Base-by-base conservation (phyloP, 1,140 invertebrate species). In the Cotesia glomerata region DNA sequence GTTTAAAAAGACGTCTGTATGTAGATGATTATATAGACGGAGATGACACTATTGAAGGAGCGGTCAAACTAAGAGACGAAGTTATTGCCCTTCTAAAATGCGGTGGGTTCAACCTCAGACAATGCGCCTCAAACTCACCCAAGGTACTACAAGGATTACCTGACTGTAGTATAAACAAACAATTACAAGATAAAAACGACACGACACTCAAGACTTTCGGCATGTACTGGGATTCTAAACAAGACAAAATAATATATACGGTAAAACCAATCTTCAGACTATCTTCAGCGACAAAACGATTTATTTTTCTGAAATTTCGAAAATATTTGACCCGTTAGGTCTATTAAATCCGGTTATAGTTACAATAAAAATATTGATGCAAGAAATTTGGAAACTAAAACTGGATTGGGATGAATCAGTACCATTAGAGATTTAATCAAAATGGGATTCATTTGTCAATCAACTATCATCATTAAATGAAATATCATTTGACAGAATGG, bases 281-380 rank as follows among this genome's bases (percentile, higher is more conserved):
- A 54, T 5, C 51, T 7, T 58, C 18, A 59, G 36, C 58, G 2
- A 75, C 69, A 26, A 84, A 81, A 62, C 56, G 79, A 64, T 71
- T 59, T 7, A 65, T 84, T 8, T 59, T 14, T 81, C 80, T 9
- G 66, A 76, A 16, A 78, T 82, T 9, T 77, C 80, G 0, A 72
- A 79, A 75, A 79, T 82, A 4, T 84, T 75, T 74, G 82, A 85
- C 74, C 79, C 78, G 26, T 61, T 80, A 11, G 84, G 82, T 62
- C 72, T 82, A 34, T 51, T 84, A 1, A 61, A 77, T n/a, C 86
- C 86, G 13, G 69, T 82, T 14, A 76, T 78, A 7, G 8, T 88
- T 7, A 72, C 36, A n/a, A 76, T 80, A 7, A 87, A 88, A 76
- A 76, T 85, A 5, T 64, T 86, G 4, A 75, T 85, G 45, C 18